Percentiles rank a stretch among this genome's conserved stretches.
Evolutionary conservation across 2,888 invertebrate genomes (phyloP).

Genomic region (Caenorhabditis plicata): DNA sequence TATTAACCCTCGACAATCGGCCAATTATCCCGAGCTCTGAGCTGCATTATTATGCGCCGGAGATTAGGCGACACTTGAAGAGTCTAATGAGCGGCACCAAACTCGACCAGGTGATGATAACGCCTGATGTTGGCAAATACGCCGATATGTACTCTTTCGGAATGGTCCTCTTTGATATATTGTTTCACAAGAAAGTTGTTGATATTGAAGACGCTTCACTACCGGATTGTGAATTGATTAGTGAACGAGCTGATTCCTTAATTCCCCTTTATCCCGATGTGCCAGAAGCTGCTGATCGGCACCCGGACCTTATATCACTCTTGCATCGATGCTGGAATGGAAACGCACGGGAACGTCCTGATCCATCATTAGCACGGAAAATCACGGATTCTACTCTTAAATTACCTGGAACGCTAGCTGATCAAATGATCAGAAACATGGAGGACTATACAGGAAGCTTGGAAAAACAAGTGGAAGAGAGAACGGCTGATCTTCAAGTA

Average conservation of each 20-base stretch:
- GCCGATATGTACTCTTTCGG: slow-evolving; percentile 61
- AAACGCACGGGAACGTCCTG: slow-evolving; percentile 37
- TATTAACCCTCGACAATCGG: slow-evolving; percentile 40
- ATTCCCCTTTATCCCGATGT: not conserved
- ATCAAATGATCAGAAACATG: slow-evolving; percentile 60
- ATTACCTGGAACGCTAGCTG: slow-evolving; percentile 62
- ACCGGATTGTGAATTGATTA: not conserved
- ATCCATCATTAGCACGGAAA: slow-evolving; percentile 52
- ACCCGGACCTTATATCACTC: slow-evolving; percentile 51
- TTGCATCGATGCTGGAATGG: slow-evolving; percentile 47
- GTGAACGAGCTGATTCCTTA: not conserved
- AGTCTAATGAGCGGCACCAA: slow-evolving; percentile 36
- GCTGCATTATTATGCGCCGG: slow-evolving; percentile 62
- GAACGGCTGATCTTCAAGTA: slow-evolving; percentile 53
- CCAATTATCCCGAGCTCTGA: slow-evolving; percentile 54
- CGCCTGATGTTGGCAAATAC: slow-evolving; percentile 9
- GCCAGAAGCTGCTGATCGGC: slow-evolving; percentile 9
- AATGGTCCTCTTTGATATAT: slow-evolving; percentile 55
- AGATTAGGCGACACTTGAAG: slow-evolving; percentile 41
- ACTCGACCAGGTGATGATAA: not conserved
- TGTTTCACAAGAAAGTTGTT: slow-evolving; percentile 38
- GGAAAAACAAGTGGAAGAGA: slow-evolving; percentile 45
- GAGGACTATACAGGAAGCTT: slow-evolving; percentile 56
- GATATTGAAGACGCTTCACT: slow-evolving; percentile 27
- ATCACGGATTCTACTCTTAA: slow-evolving; percentile 62